These are phyloP conservation scores for Ditylenchus dipsaci DNA, from an alignment of 1,140 invertebrate species.

Conservation along the genomic window DNA sequence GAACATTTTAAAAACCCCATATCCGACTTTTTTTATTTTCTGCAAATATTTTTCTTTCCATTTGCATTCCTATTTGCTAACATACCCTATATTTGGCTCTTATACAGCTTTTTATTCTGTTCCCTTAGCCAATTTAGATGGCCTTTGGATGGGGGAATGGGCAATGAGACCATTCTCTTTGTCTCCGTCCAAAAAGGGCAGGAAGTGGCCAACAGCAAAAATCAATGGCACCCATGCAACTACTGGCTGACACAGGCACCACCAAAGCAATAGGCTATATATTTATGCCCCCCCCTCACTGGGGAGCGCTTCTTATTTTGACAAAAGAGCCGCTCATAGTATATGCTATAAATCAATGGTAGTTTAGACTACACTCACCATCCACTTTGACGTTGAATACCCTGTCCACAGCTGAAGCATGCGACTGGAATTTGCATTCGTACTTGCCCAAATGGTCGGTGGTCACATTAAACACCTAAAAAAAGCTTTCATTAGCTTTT, in stretches of 20 bases:
- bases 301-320: background rate
- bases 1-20: no score
- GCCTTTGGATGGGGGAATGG: background rate
- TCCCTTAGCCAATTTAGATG: background rate
- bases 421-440: constrained; percentile 51
- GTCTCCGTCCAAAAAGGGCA: background rate
- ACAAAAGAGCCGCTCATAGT: background rate
- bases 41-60: no score
- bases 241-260: background rate
- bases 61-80: no score
- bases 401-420: constrained; percentile 48
- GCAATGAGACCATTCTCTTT: background rate
- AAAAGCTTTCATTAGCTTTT: no score
- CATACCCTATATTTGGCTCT: no score
- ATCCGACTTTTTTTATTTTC: no score
- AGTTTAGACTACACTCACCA: constrained; percentile 33
- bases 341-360: background rate
- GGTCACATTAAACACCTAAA: constrained; percentile 57
- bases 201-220: background rate
- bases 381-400: constrained; percentile 54
- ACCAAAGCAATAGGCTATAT: background rate
- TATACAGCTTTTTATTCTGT: no score
- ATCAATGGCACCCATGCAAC: background rate
- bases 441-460: constrained; percentile 52
- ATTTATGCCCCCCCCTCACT: background rate